Percentiles rank a stretch among this genome's conserved stretches.
phyloP scores from a whole-genome alignment of 1,140 invertebrate species.

The Neodiprion pinetum region DNA sequence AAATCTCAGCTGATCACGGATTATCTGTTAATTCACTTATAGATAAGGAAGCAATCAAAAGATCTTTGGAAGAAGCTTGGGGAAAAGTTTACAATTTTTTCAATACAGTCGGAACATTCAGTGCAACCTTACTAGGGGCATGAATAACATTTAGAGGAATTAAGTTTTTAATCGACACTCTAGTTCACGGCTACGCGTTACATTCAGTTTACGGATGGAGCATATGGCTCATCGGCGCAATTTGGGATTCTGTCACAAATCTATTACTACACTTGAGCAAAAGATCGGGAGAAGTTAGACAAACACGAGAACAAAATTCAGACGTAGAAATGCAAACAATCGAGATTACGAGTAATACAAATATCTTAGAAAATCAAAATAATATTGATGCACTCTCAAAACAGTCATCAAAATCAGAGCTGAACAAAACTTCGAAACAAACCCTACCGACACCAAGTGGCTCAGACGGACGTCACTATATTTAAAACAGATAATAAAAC shows the following conservation, averaged over 20 bases:
- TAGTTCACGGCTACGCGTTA: constrained; percentile 17
- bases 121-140: background rate
- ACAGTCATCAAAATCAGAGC: too few relatives aligned
- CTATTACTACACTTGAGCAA: constrained; percentile 15
- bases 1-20: background rate
- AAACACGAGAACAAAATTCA: too few relatives aligned
- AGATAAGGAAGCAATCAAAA: constrained; percentile 6
- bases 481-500: too few relatives aligned
- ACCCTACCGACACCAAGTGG: too few relatives aligned
- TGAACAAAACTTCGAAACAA: too few relatives aligned
- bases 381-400: too few relatives aligned
- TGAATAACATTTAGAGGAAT: background rate
- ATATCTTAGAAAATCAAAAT: too few relatives aligned
- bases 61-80: background rate
- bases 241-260: background rate
- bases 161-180: constrained; percentile 20
- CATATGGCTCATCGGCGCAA: background rate
- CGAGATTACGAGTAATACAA: too few relatives aligned
- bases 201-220: constrained; percentile 18
- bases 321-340: too few relatives aligned
- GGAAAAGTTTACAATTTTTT: background rate
- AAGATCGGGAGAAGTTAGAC: too few relatives aligned
- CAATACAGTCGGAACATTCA: background rate
- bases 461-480: too few relatives aligned
- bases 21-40: background rate